Evolutionary conservation across 2,113 vertebrate species (phyloP), one percentile per base, ranked within the genome.

Genomic region (Dipodomys merriami): DNA sequence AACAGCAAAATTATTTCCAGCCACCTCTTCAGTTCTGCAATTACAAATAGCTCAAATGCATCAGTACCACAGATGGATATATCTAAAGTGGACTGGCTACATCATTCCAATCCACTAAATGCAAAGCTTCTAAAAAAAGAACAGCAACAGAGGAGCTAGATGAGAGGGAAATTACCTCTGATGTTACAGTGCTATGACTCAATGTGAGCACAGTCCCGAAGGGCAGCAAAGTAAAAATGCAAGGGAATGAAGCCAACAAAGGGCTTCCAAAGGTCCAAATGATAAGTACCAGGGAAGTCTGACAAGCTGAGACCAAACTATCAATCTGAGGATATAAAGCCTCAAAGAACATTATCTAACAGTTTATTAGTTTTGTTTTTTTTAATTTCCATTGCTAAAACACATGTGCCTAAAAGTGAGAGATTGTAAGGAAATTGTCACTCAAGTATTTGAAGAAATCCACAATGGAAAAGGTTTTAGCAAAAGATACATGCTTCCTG

Each of bases 381-480:
- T 44, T 18, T 85, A 65, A 30, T 81, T 93, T 84, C 68, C 35
- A 90, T 30, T 89, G 77, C 60, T 69, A 91, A 73, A n/a, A 74
- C 44, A 77, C 81, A 49, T 1, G 33, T 35, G n/a, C 49, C 72
- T 81, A 10, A 84, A 91, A 44, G 67, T 90, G 22, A 53, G 35
- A 82, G 23, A 64, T 27, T n/a, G 76, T 65, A 19, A 97, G 62
- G 69, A 90, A 82, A 27, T 0, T 53, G 25, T 86, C 49, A 93
- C 49, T 74, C 71, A 71, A 30, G 80, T 57, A 91, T 53, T 27
- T 85, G 71, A 88, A 83, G 89, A 97, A 57, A 93, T 93, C 39
- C 80, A 39, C 30, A 6, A 73, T 1, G 67, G 74, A 46, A 62
- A 73, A 65, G 46, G 4, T 33, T 68, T 39, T 93, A 93, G n/a